Base-by-base conservation (phyloP, 2,888 invertebrate genomes). In the Andrena camellia region DNA sequence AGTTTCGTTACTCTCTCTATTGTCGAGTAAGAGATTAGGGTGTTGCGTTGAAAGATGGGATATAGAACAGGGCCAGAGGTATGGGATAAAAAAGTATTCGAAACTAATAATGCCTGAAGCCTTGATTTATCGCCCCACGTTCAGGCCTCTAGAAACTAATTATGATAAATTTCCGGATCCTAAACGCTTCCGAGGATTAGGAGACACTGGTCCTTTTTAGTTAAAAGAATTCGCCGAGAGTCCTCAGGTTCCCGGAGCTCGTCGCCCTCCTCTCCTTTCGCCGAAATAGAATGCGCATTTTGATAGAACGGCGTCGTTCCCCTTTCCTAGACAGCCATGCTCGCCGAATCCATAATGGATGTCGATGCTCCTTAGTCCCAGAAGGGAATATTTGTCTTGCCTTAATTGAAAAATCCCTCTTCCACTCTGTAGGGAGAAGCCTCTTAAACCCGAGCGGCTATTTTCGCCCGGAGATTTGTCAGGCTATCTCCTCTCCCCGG, bases 321-420 rank as follows among this genome's bases (percentile, higher is more conserved):
- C 59, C 50, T 71, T 62, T 50, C 33, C 52, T 13, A 35, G n/a
- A 10, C 10, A 26, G 23, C 29, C 48, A 23, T 29, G n/a, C 31
- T 60, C 66, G 60, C 23, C 71, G 67, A 71, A 73, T 82, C 73
- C 78, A 75, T 82, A 84, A 87, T 83, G 82, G 72, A 86, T 76
- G 74, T 75, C 75, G 72, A 79, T 79, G 60, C 57, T 54, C 26
- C 62, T 63, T 62, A 26, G 54, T 59, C 63, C 26, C 52, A 23
- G 57, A 68, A 78, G 68, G 42, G 71, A 83, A 80, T 79, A 70
- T 78, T 83, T 83, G 78, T 78, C 68, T 69, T 63, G 62, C 23
- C 26, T 73, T 78, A 77, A 86, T 79, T 71, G 84, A 86, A 83
- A 84, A 81, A 78, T 79, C 60, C 50, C 68, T 69, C 23, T 7